phyloP scores from a whole-genome alignment of 2,113 vertebrate species.

The Argyrosomus japonicus region DNA sequence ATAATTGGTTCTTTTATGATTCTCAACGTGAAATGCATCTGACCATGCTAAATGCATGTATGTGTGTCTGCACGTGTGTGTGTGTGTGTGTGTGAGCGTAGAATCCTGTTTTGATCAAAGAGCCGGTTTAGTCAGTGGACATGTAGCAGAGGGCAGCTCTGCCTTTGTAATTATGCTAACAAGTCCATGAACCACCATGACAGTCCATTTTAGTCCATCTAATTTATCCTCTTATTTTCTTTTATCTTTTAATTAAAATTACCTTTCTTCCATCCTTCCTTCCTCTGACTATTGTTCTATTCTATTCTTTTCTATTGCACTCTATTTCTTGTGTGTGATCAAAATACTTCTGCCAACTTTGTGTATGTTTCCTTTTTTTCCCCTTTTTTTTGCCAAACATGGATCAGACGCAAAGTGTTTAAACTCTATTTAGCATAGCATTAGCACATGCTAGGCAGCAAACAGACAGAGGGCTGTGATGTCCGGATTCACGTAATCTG shows the following conservation, averaged over 20 bases:
- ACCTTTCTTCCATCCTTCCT: neutral
- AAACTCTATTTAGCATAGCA: conserved; percentile 50
- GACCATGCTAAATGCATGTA: conserved; percentile 55
- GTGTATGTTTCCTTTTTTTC: neutral
- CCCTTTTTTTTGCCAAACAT: neutral
- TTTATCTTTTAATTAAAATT: conserved; percentile 37
- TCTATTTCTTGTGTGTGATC: neutral
- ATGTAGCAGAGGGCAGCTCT: conserved; percentile 36
- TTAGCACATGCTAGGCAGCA: conserved; percentile 53
- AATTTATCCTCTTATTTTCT: conserved; percentile 11
- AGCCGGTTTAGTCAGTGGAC: conserved; percentile 42
- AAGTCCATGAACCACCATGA: conserved; percentile 31
- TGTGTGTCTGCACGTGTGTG: neutral
- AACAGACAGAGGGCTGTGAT: conserved; percentile 40
- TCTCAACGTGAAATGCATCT: conserved; percentile 46
- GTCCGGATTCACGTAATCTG: conserved; percentile 58
- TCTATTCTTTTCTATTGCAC: neutral
- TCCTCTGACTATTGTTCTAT: neutral
- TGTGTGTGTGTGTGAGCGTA: conserved; percentile 3
- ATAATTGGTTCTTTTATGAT: conserved; percentile 63
- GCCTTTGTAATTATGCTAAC: conserved; percentile 44
- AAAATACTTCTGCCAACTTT: neutral
- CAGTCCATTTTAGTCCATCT: conserved; percentile 12
- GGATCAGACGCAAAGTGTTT: conserved; percentile 25
- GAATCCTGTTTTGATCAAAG: conserved; percentile 54